Evolutionary conservation across 2,113 vertebrate species (phyloP), one percentile per base, ranked within the genome.

Genomic region (Prochilodus magdalenae): DNA sequence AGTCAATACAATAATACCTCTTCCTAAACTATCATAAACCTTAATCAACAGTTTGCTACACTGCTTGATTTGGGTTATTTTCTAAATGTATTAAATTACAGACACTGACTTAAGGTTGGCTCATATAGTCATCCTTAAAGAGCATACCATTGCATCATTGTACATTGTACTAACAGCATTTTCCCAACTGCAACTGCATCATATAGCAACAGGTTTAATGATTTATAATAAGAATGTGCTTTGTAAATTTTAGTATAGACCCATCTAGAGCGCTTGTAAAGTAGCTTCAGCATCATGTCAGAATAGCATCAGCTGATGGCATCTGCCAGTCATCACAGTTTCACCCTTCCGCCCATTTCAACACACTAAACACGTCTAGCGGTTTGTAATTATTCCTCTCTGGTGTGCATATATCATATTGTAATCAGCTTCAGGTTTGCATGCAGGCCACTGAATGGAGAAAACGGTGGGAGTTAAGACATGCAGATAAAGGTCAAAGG

Each of bases 1-100:
- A 51, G 66, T 27, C 36, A 60, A 81, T 44, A 75, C 72, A 81
- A 57, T 67, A 81, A 59, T 81, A 81, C 80, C 80, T 81, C 80
- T 81, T 29, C 27, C 66, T 79, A 26, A 79, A 72, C 44, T 59
- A 44, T 60, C 30, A 67, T 70, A 79, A 72, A 15, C 30, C 4
- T 47, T 60, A 27, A 47, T n/a, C 12, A 15, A 55, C 15, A 15
- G 11, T 20, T 69, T 59, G n/a, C 33, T 69, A 5, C 22, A 66
- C 11, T 57, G 53, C 33, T 79, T 22, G 26, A 71, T 44, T 79
- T 79, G 20, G 15, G 26, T 53, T 16, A 0, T 15, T 70, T 79
- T 59, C 15, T 59, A 59, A 47, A 22, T 62, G 40, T 62, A 20
- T 22, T 30, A n/a, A 49, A 49, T 80, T 3, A n/a, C 62, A 57